Evolutionary conservation across 2,888 invertebrate genomes (phyloP), one percentile per base, ranked within the genome.

Genomic region (Aphodius granarius): DNA sequence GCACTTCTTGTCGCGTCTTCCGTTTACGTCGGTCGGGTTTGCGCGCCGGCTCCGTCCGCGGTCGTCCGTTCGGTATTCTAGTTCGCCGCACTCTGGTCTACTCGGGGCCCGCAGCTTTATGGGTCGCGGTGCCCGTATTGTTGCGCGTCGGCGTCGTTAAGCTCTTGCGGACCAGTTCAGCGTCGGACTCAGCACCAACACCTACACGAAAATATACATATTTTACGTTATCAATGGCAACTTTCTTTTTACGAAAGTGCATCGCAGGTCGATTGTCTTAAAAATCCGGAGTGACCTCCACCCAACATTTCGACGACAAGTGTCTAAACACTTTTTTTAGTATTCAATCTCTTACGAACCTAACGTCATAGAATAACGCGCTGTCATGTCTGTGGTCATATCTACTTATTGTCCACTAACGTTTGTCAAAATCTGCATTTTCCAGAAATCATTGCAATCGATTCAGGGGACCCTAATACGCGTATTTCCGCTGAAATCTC

Each of bases 21-120:
- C 43, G 43, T 43, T 43, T 13, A 43, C 43, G 43, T 43, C 43
- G 43, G 43, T 43, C 43, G 43, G 9, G 43, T 43, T 3, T 3
- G 6, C 43, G 43, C 43, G 43, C 43, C 43, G 43, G 43, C 43
- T 43, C 43, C 43, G 43, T 43, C 13, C 43, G 43, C 78, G 77
- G 81, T 81, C 81, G 84, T 84, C 83, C 82, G 81, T 82, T 81
- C 83, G 78, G 79, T 81, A 81, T 81, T 79, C 82, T 82, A 81
- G 86, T 86, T 86, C 85, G 85, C 86, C 87, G 87, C 87, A 87
- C 87, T 87, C 85, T 87, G 86, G 86, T 83, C 83, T 81, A 79
- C 84, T 83, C 84, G 85, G 84, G 84, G 43, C 43, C 43, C 85
- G 85, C 85, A 85, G 86, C 85, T 86, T 86, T 85, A 85, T 85